Evolutionary conservation across 2,113 vertebrate species (phyloP), one percentile per base, ranked within the genome.

Genomic region (Cettia cetti): DNA sequence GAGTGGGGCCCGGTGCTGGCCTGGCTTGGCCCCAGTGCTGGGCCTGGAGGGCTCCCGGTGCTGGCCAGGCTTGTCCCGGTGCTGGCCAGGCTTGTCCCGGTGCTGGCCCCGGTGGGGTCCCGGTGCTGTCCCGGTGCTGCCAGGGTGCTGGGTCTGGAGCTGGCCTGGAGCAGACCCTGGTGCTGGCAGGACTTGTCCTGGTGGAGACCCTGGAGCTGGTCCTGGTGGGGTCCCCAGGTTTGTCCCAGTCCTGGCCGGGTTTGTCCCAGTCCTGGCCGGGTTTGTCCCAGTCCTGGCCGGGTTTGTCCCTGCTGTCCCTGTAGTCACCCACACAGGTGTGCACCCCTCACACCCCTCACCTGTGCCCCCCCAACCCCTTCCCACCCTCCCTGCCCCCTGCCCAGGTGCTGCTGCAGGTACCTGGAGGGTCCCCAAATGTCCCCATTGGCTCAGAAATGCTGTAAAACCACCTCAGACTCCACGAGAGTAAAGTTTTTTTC

Each of bases 361-460:
- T 40, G n/a, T 39, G 39, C 26, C 37, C 42, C 75, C 31, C n/a
- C n/a, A n/a, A n/a, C n/a, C n/a, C n/a, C n/a, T n/a, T 40, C 9
- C 18, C 10, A 19, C 45, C 19, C 52, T 16, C 42, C 39, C 9
- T 14, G 9, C 19, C 11, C 6, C 5, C 31, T 70, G 12, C 27
- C 53, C 4, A 1, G 26, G 7, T 0, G 5, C 31, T 45, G 71
- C 64, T 57, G 40, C 1, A 3, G 37, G 30, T 7, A 9, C 53
- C 2, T 0, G 7, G 15, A 37, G 12, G 3, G 5, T 33, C 30
- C 45, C 44, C 56, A 35, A 3, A 17, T 27, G 18, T 64, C 69
- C 33, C 40, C 1, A 0, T 2, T 0, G 2, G 8, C 24, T 28
- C 53, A 35, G 75, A 17, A 44, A 13, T 2, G 3, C 76, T 42